Evolutionary conservation across 2,797 vertebrate species (phyloP).

Genomic region (Botia almorhae): DNA sequence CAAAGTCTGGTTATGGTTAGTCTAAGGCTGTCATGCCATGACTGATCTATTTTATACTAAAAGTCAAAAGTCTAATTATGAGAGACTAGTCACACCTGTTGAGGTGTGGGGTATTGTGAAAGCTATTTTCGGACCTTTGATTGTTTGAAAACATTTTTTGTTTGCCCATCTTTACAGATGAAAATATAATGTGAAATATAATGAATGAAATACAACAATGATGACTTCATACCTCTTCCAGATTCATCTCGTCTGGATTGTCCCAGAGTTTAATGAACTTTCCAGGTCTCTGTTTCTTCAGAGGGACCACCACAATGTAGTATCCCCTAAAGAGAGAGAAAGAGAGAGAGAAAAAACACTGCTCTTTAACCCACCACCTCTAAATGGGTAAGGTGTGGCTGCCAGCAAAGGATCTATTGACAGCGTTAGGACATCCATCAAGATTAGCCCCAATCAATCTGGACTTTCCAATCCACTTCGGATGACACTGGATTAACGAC

Average conservation of each 20-base stretch:
- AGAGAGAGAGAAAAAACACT: not conserved
- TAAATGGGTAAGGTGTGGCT: not conserved
- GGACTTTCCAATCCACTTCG: slow-evolving; percentile 45
- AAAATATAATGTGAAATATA: too few relatives aligned
- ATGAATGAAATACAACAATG: not conserved
- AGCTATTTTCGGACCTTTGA: too few relatives aligned
- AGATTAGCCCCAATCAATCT: slow-evolving; percentile 54
- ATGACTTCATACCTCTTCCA: slow-evolving; percentile 88
- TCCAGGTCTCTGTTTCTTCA: slow-evolving; percentile 93
- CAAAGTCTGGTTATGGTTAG: too few relatives aligned
- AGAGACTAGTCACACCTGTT: too few relatives aligned
- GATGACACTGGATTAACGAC: slow-evolving; percentile 55
- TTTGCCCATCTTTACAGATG: too few relatives aligned
- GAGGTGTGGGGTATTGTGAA: not conserved
- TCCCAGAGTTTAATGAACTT: slow-evolving; percentile 97
- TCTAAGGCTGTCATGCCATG: too few relatives aligned
- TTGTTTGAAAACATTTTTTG: too few relatives aligned
- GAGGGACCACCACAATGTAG: slow-evolving; percentile 96
- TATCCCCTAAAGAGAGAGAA: slow-evolving; percentile 84
- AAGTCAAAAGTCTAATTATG: too few relatives aligned
- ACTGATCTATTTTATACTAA: too few relatives aligned
- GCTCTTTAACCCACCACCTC: too few relatives aligned
- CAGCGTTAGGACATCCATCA: slow-evolving; percentile 19
- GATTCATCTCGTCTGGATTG: slow-evolving; percentile 97
- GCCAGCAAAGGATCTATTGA: slow-evolving; percentile 18